Percentiles rank a stretch among this genome's conserved stretches.
phyloP scores from a whole-genome alignment of 2,888 invertebrate genomes.

The Myopa tessellatipennis region DNA sequence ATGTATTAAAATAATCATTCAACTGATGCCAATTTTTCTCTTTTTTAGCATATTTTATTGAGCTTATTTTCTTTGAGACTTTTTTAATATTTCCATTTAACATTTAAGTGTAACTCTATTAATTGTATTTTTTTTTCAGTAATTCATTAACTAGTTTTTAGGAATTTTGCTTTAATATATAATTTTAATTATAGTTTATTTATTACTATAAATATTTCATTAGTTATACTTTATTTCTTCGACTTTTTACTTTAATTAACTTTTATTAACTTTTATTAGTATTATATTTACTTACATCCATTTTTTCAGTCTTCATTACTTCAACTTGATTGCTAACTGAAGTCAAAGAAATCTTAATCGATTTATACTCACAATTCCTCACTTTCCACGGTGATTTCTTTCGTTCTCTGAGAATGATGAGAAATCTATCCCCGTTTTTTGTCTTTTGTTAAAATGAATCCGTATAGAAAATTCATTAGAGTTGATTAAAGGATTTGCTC shows the following conservation, averaged over 20 bases:
- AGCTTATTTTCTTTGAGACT: no score
- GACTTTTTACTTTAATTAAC: not conserved
- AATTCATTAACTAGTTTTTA: no score
- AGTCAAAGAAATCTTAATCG: no score
- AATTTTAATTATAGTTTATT: not conserved
- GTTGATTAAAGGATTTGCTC: conserved; percentile 25
- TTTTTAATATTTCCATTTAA: no score
- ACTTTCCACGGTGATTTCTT: conserved; percentile 3
- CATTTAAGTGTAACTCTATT: no score
- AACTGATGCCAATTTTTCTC: no score
- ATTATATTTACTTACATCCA: not conserved
- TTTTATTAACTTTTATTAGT: not conserved
- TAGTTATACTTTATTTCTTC: not conserved
- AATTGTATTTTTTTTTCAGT: no score
- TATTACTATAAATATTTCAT: not conserved
- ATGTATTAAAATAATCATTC: no score
- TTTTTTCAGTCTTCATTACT: not conserved
- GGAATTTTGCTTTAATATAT: no score
- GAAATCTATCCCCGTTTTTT: not conserved
- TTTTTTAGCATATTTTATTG: no score
- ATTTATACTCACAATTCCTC: not conserved
- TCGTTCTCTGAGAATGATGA: not conserved
- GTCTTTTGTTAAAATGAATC: conserved; percentile 13
- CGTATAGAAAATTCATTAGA: conserved; percentile 24
- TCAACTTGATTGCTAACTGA: no score